phyloP scores from a whole-genome alignment of 2,888 invertebrate species.

The Baccha elongata region DNA sequence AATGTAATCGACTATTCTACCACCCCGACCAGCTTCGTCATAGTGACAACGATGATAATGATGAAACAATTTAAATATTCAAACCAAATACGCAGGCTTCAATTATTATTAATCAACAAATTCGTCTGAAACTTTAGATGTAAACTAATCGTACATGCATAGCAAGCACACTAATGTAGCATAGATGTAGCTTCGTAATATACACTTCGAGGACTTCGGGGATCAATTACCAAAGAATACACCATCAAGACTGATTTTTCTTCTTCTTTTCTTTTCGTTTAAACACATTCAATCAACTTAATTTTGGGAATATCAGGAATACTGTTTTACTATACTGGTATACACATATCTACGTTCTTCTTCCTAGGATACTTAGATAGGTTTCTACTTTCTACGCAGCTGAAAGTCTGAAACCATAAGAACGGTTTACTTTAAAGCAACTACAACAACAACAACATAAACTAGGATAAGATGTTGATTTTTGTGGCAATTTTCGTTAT shows the following conservation, averaged over 20 bases:
- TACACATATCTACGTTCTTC: constrained; percentile 1
- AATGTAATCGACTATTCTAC: constrained; percentile 44
- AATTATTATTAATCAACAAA: constrained; percentile 54
- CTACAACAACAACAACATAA: background rate
- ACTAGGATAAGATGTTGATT: constrained; percentile 79
- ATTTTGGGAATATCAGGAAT: constrained; percentile 24
- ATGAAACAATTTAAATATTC: constrained; percentile 41
- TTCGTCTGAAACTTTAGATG: constrained; percentile 39
- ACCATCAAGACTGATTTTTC: constrained; percentile 70
- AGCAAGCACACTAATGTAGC: constrained; percentile 18
- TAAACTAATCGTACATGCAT: background rate
- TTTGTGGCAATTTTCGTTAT: constrained; percentile 80
- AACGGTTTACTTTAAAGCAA: background rate
- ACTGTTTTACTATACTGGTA: constrained; percentile 6
- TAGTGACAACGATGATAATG: constrained; percentile 50
- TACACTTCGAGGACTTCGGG: constrained; percentile 63
- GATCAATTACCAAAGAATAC: constrained; percentile 68
- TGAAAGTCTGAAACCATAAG: background rate
- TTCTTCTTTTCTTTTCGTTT: constrained; percentile 32
- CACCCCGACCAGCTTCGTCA: constrained; percentile 4
- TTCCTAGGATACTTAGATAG: constrained; percentile 30
- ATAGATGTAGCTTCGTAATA: constrained; percentile 44
- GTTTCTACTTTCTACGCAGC: constrained; percentile 22
- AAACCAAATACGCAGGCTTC: constrained; percentile 50
- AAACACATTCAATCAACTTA: constrained; percentile 28